Base-by-base conservation (phyloP, 1,140 invertebrate genomes). In the roundworm (Caenorhabditis elegans) region DNA sequence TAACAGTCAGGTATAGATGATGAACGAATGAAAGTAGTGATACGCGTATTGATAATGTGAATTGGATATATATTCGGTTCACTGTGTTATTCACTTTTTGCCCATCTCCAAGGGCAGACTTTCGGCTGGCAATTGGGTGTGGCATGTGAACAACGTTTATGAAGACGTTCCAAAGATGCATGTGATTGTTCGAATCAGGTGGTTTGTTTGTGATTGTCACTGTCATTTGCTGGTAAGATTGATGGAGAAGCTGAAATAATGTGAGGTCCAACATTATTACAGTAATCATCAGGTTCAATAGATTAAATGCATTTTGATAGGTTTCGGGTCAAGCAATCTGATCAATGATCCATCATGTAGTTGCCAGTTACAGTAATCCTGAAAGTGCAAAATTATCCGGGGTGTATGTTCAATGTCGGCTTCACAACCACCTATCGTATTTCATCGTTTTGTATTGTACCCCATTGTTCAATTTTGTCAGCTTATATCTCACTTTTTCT, bases 181-280 rank as follows among this genome's bases (percentile, higher is more conserved):
- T 70, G 60, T 39, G 60, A 70, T 70, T 70, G 36, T 36, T 70
- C 22, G 43, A 24, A 22, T 70, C 60, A 70, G 34, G 34, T 70
- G 60, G 60, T 70, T 8, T 5, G 39, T 43, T 43, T 15, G 39
- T 43, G 5, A 70, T 70, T 39, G n/a, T n/a, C n/a, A n/a, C n/a
- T 70, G 31, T 70, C 34, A 65, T 22, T 70, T 17, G 60, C 31
- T 70, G 60, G 34, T 43, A 70, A 60, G 60, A 70, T 70, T 70
- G 34, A 70, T 70, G 60, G 34, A 19, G 60, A 70, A 36, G 34
- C n/a, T 39, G n/a, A 70, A 19, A 43, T 19, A 36, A 36, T 70
- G 60, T 70, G 60, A 70, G 60, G 60, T 22, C 34, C 13, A 15
- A 60, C 13, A 60, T 17, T 17, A 60, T 60, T 60, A 60, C 53